These are phyloP conservation scores for Charaxes varanes DNA, from an alignment of 1,140 invertebrate species.

Conservation along the genomic window DNA sequence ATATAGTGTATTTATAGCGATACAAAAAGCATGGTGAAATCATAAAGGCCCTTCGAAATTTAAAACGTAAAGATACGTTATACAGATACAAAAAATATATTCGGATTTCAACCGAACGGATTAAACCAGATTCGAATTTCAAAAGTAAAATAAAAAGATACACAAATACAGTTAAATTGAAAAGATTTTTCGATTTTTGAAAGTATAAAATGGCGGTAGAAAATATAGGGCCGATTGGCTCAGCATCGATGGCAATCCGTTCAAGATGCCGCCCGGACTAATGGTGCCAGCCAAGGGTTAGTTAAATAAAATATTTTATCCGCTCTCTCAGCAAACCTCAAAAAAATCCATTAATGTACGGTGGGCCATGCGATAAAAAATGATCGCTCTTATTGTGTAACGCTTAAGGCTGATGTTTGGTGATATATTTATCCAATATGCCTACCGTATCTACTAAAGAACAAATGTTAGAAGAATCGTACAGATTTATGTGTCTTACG, in stretches of 20 bases:
- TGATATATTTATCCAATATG: not conserved
- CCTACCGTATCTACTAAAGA: slow-evolving; percentile 11
- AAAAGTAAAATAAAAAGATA: too few relatives aligned
- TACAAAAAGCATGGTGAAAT: too few relatives aligned
- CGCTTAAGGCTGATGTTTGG: slow-evolving; percentile 5
- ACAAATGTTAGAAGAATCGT: slow-evolving; percentile 18
- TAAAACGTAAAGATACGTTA: too few relatives aligned
- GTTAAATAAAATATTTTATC: slow-evolving; percentile 25
- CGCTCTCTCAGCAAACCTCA: slow-evolving; percentile 20
- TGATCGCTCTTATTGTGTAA: not conserved
- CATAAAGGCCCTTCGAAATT: too few relatives aligned
- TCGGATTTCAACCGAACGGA: too few relatives aligned
- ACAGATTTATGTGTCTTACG: slow-evolving; percentile 18
- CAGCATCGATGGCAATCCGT: slow-evolving; percentile 19
- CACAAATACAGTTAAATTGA: too few relatives aligned
- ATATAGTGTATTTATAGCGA: too few relatives aligned
- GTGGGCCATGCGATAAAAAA: not conserved
- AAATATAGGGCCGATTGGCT: too few relatives aligned
- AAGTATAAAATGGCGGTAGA: too few relatives aligned
- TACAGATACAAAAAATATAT: too few relatives aligned
- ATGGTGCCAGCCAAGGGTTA: slow-evolving; percentile 20
- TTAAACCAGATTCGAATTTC: too few relatives aligned
- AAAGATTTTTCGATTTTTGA: too few relatives aligned
- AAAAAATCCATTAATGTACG: slow-evolving; percentile 22
- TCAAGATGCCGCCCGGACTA: slow-evolving; percentile 23